Evolutionary conservation across 1,140 invertebrate genomes (phyloP).

Genomic region (Zaprionus ghesquierei): DNA sequence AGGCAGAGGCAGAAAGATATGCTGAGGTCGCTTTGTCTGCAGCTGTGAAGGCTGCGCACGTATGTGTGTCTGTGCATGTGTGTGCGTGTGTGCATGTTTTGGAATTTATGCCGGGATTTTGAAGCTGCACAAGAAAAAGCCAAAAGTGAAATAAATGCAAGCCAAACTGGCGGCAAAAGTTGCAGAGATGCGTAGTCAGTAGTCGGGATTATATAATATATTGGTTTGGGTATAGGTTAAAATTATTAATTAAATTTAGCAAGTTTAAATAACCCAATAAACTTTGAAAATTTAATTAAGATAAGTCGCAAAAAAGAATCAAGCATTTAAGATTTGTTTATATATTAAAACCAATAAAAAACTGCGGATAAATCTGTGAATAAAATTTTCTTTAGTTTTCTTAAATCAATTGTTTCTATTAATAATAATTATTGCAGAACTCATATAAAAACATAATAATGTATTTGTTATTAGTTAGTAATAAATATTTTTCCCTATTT

Average conservation of each 20-base stretch:
- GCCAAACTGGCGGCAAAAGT: constrained; percentile 37
- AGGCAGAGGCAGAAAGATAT: constrained; percentile 13
- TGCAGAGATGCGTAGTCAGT: constrained; percentile 47
- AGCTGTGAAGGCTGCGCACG: neutral
- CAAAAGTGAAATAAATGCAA: constrained; percentile 57
- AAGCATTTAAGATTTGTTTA: no score
- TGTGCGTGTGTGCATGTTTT: constrained; percentile 50
- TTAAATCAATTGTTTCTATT: no score
- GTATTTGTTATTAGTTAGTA: no score
- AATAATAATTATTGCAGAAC: no score
- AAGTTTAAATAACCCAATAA: no score
- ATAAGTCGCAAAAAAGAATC: no score
- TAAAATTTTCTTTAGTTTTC: no score
- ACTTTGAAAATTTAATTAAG: no score
- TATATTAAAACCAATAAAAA: no score
- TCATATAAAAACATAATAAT: no score
- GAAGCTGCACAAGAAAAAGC: constrained; percentile 28
- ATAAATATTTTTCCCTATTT: no score
- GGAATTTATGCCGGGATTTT: constrained; percentile 70
- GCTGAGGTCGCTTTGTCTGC: constrained; percentile 23
- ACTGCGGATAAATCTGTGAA: no score
- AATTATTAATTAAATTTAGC: neutral
- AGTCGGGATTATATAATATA: constrained; percentile 5
- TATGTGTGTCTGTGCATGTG: neutral
- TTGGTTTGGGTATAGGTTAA: neutral